Evolutionary conservation across 2,797 vertebrate genomes (phyloP).

Genomic region (Channallabes apus): DNA sequence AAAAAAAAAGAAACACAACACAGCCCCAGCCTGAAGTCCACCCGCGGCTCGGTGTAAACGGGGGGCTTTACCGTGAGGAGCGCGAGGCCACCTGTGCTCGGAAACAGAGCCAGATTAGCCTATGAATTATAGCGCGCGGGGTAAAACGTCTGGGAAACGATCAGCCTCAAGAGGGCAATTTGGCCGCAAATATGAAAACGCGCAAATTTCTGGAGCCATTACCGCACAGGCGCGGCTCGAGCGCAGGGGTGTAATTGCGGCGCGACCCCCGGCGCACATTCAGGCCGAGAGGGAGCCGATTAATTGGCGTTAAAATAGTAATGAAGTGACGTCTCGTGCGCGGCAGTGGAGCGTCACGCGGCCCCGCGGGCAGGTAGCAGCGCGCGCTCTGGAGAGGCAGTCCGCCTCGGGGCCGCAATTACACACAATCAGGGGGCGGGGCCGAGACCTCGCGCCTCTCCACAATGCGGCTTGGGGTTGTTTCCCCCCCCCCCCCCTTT

Average conservation of each 20-base stretch:
- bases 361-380: conserved; percentile 59
- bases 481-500: conserved; percentile 64
- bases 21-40: conserved; percentile 8
- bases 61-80: neutral
- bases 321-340: conserved; percentile 75
- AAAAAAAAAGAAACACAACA: neutral
- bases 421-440: conserved; percentile 92
- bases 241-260: conserved; percentile 77
- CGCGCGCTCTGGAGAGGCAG: conserved; percentile 87
- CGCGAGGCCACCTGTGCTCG: conserved; percentile 69
- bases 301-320: conserved; percentile 89
- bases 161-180: conserved; percentile 78
- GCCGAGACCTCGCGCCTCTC: conserved; percentile 86
- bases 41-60: conserved; percentile 13
- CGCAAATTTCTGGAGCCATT: conserved; percentile 82
- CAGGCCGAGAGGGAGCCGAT: conserved; percentile 66
- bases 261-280: conserved; percentile 67
- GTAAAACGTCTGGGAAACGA: conserved; percentile 71
- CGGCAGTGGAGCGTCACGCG: conserved; percentile 43
- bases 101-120: conserved; percentile 55
- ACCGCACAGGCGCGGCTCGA: conserved; percentile 72
- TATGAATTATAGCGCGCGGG: conserved; percentile 80
- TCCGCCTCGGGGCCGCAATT: conserved; percentile 89
- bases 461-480: conserved; percentile 92
- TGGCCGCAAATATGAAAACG: conserved; percentile 84